Percentiles rank a stretch among this genome's conserved stretches.
Conservation (phyloP, 2,888 invertebrate genomes). For the Xiphydria camelus region DNA sequence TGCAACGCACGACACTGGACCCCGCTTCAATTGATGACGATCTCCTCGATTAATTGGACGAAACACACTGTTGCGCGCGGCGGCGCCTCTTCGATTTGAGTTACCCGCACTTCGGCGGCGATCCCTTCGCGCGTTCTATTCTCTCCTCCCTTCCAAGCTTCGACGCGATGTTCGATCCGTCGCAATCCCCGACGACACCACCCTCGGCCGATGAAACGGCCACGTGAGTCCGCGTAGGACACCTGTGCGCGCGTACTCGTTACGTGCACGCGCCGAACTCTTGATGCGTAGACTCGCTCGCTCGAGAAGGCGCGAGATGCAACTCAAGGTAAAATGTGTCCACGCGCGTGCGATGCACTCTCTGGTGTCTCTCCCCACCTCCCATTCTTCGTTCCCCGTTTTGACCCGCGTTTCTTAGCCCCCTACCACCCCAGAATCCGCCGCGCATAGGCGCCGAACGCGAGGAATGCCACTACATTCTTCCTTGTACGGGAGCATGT, state of each 20-base stretch:
- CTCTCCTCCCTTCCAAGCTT: no score
- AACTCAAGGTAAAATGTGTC: slow-evolving; percentile 16
- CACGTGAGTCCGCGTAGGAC: neutral
- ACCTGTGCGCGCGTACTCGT: no score
- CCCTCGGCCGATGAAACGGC: neutral
- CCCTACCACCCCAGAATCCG: slow-evolving; percentile 14
- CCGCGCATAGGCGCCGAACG: slow-evolving; percentile 25
- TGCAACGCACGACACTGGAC: slow-evolving; percentile 13
- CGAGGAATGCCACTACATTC: slow-evolving; percentile 26
- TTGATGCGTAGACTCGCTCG: no score
- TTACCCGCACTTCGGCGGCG: no score
- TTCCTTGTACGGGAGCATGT: slow-evolving; percentile 7
- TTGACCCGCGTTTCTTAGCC: neutral
- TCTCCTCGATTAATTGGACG: slow-evolving; percentile 28
- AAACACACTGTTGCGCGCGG: no score
- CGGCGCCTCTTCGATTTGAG: slow-evolving; percentile 19
- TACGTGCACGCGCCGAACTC: slow-evolving; percentile 12
- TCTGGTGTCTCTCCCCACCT: slow-evolving; percentile 14
- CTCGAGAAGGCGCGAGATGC: slow-evolving; percentile 9
- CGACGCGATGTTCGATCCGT: no score
- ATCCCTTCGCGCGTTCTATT: no score
- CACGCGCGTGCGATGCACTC: slow-evolving; percentile 17
- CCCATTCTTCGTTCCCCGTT: slow-evolving; percentile 14
- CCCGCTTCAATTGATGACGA: slow-evolving; percentile 31
- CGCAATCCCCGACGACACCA: no score